These are phyloP conservation scores for Cydia fagiglandana DNA, from an alignment of 1,140 invertebrate species.

Conservation along the genomic window DNA sequence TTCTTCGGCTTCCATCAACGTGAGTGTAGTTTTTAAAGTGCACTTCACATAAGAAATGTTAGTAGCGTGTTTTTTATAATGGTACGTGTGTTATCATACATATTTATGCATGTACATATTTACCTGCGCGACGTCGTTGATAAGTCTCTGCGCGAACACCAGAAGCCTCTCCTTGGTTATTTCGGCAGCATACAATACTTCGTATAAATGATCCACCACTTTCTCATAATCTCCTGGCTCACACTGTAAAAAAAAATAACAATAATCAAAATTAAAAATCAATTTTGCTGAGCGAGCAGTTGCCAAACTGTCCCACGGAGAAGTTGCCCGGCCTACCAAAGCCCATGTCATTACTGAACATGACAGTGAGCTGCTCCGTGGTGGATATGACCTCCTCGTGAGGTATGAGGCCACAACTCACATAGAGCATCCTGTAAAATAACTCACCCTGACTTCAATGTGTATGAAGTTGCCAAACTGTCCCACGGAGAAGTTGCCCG, in stretches of 20 bases:
- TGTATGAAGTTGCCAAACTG: constrained; percentile 59
- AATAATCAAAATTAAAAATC: too few relatives aligned
- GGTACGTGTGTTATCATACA: too few relatives aligned
- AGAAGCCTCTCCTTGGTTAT: constrained; percentile 87
- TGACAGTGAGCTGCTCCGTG: constrained; percentile 86
- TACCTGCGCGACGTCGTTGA: constrained; percentile 86
- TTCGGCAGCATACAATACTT: constrained; percentile 86
- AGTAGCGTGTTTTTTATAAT: too few relatives aligned
- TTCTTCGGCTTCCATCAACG: too few relatives aligned
- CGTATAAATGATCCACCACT: constrained; percentile 87
- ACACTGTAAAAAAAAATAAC: constrained; percentile 77
- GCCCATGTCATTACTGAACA: constrained; percentile 81
- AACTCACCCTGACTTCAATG: too few relatives aligned
- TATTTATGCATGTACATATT: too few relatives aligned
- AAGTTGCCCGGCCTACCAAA: constrained; percentile 72
- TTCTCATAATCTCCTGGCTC: constrained; percentile 87
- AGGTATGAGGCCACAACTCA: constrained; percentile 81
- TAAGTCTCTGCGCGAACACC: constrained; percentile 87
- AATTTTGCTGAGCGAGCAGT: constrained; percentile 40
- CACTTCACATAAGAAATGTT: too few relatives aligned
- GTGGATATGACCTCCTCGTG: constrained; percentile 88
- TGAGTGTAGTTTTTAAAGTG: too few relatives aligned
- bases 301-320: constrained; percentile 56
- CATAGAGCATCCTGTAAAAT: too few relatives aligned
- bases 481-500: constrained; percentile 62